phyloP scores from a whole-genome alignment of 2,113 vertebrate genomes.

The Trogon melanurus region DNA sequence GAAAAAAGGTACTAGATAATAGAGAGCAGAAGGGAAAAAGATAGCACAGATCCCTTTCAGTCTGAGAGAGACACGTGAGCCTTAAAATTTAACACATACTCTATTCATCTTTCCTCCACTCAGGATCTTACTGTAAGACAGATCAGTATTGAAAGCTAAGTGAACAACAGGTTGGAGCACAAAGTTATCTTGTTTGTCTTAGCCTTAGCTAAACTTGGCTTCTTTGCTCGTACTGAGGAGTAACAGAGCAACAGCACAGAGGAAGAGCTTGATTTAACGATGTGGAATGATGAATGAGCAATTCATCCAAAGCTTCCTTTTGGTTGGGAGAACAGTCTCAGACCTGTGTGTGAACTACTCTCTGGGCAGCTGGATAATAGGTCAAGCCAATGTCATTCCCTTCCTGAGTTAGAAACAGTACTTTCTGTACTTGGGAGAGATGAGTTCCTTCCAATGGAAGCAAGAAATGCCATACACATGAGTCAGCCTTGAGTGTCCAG shows the following conservation, averaged over 20 bases:
- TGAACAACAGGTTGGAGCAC: slow-evolving; percentile 70
- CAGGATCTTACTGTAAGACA: slow-evolving; percentile 66
- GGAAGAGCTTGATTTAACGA: slow-evolving; percentile 75
- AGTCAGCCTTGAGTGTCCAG: slow-evolving; percentile 76
- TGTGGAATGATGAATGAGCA: slow-evolving; percentile 76
- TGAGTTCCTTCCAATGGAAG: slow-evolving; percentile 68
- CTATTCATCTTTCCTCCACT: slow-evolving; percentile 72
- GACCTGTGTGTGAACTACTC: slow-evolving; percentile 77
- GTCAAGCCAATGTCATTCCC: slow-evolving; percentile 77
- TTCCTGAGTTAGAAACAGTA: slow-evolving; percentile 72
- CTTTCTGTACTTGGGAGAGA: slow-evolving; percentile 75
- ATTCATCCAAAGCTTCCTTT: slow-evolving; percentile 79
- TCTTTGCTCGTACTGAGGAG: slow-evolving; percentile 67
- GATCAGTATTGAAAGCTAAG: slow-evolving; percentile 69
- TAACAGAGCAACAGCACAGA: slow-evolving; percentile 74
- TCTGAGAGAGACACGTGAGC: slow-evolving; percentile 27
- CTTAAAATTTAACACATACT: slow-evolving; percentile 69
- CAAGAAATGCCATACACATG: slow-evolving; percentile 70
- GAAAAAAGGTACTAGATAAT: slow-evolving; percentile 45
- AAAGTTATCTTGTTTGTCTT: slow-evolving; percentile 79
- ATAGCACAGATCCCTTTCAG: slow-evolving; percentile 55
- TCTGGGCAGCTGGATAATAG: slow-evolving; percentile 79
- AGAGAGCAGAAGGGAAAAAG: slow-evolving; percentile 23
- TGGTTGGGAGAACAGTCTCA: slow-evolving; percentile 73
- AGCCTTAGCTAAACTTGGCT: slow-evolving; percentile 71